Evolutionary conservation across 37 sponge, comb jelly and placozoan genomes (phyloP).

Genomic region (Cladorhizidae sp.): DNA sequence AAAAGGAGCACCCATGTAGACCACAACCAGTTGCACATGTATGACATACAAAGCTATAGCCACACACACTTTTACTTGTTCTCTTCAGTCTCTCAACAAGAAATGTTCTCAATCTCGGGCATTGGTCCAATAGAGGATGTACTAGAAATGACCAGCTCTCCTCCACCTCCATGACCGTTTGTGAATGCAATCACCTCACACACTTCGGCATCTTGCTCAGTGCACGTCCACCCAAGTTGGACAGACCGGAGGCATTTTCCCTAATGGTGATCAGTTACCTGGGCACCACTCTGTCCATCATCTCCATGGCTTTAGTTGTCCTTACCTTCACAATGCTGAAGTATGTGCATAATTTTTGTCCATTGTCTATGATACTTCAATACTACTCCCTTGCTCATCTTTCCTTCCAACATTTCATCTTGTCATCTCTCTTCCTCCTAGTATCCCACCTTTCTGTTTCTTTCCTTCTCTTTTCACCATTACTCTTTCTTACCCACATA

Average conservation of each 20-base stretch:
- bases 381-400: no score
- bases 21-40: no score
- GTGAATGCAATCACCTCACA: slow-evolving; percentile 69
- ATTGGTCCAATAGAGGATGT: slow-evolving; percentile 48
- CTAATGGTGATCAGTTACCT: slow-evolving; percentile 17
- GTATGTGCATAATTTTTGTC: neutral
- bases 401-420: no score
- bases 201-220: slow-evolving; percentile 74
- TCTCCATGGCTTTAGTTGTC: slow-evolving; percentile 7
- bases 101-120: neutral
- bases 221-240: neutral
- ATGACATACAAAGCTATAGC: no score
- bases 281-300: slow-evolving; percentile 7
- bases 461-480: no score
- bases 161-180: slow-evolving; percentile 18
- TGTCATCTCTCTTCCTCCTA: no score
- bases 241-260: neutral
- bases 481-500: no score
- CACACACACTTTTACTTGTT: no score
- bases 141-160: slow-evolving; percentile 7
- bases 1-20: no score
- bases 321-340: neutral
- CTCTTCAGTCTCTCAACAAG: neutral
- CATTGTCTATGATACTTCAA: no score
- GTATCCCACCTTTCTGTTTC: no score